Evolutionary conservation across 2,888 invertebrate genomes (phyloP), one percentile per base, ranked within the genome.

Genomic region (Cryptus viduatorius): DNA sequence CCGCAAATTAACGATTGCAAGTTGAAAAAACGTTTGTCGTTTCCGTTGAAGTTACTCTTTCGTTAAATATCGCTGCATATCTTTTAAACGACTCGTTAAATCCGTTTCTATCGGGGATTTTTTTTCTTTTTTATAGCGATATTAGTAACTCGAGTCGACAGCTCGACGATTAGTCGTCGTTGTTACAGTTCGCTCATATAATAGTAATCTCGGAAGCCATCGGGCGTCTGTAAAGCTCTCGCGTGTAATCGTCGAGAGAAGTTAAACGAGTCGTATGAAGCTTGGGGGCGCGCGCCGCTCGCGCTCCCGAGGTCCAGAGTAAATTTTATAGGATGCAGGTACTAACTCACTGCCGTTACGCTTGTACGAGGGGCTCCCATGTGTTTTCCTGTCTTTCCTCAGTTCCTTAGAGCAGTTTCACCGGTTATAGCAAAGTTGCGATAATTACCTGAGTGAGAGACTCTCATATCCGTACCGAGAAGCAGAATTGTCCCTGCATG

Each of bases 291-390:
- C 73, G 19, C n/a, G 61, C 59, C 31, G 59, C 16, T 10, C 16
- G 31, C 19, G 10, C 37, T 44, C 73, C 2, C 29, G 46, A 46
- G 61, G 46, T 73, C 61, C 73, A 73, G 2, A 61, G 73, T 19
- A 24, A 16, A 73, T 73, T 61, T 73, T 29, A 42, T 59, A 73
- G 61, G 44, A 73, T 46, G 48, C 46, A 61, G 61, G 73, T 73
- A 73, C 61, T 73, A 61, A 73, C 73, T 73, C 73, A 16, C 46
- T 61, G 73, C 31, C 46, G 73, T 73, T 73, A 61, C 61, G 29
- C 61, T 31, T 19, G 56, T 24, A 12, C 24, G 24, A 37, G 37
- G 7, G 1, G 16, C 29, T 42, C 56, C 31, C 19, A 72, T 44
- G 72, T 44, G 72, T 73, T 73, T 73, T 31, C 61, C 73, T 46